Percentiles rank a stretch among this genome's conserved stretches.
These are phyloP conservation scores for Bombus affinis DNA, from an alignment of 1,140 invertebrate genomes.

Conservation along the genomic window DNA sequence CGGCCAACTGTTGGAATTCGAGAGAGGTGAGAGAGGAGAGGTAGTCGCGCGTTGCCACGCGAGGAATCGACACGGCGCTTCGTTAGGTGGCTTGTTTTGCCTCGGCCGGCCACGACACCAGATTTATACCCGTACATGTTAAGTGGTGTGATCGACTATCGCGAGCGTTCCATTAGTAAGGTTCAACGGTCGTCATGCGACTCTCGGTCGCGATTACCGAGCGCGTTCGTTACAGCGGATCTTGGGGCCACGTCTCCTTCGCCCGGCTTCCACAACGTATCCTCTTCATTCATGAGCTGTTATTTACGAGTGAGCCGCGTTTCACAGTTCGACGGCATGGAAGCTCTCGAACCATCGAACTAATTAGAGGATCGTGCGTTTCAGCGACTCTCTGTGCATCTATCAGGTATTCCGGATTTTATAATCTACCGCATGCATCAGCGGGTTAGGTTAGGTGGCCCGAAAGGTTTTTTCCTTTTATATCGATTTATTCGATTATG, in stretches of 20 bases:
- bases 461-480: too few species aligned
- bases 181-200: constrained; percentile 52
- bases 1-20: constrained; percentile 72
- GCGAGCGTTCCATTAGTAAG: constrained; percentile 65
- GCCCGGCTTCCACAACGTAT: background rate
- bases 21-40: constrained; percentile 63
- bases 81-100: constrained; percentile 68
- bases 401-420: constrained; percentile 1
- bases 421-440: background rate
- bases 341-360: background rate
- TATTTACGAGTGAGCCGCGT: constrained; percentile 4
- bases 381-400: background rate
- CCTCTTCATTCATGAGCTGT: constrained; percentile 12
- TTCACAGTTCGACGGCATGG: background rate
- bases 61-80: constrained; percentile 73
- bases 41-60: constrained; percentile 75
- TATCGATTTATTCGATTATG: too few species aligned
- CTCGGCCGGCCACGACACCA: constrained; percentile 26
- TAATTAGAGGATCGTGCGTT: constrained; percentile 10
- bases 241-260: background rate
- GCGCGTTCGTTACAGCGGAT: constrained; percentile 40
- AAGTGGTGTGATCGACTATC: constrained; percentile 74
- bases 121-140: constrained; percentile 70
- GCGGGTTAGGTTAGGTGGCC: background rate
- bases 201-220: constrained; percentile 39